Evolutionary conservation across 35 echinoderm and acorn worm genomes (phyloP), one percentile per base, ranked within the genome.

Genomic region (Apostichopus japonicus): DNA sequence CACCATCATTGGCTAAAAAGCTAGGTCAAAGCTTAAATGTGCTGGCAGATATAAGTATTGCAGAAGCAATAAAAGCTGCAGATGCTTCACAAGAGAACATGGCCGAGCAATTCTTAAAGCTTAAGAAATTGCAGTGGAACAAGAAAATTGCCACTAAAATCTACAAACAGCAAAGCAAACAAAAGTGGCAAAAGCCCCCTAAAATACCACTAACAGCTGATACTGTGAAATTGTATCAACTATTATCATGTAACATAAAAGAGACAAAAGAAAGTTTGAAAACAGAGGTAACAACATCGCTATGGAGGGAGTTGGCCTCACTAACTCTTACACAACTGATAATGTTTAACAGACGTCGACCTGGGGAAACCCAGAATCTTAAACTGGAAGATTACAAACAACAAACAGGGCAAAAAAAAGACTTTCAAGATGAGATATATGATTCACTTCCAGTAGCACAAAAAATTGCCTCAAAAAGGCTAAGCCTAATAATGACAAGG

Each of bases 161-260:
- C 8, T 80, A 80, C 78, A 80, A 80, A 80, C 78, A 80, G 22
- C 78, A 24, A 17, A 33, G 78, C 78, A 13, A 51, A 80, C 25
- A 54, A 33, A 80, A 80, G 59, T 87, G 53, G 52, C 10, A 59
- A 17, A 88, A 88, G 33, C 86, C 65, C 57, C 17, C 61, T n/a
- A 54, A 93, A 83, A 84, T 95, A 79, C 55, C 91, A 84, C 63
- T 87, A 78, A 70, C 56, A 81, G 78, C 92, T 79, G 79, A 92
- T 77, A 17, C 52, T 88, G 56, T 95, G 71, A 90, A 80, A 24
- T 54, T 95, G 44, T 79, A 90, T 71, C 2, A 73, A 24, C 21
- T 61, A 19, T 8, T 95, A 22, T 52, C 52, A 23, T 52, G 77
- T 24, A 62, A 86, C 59, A 72, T 54, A 22, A 54, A 87, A 1